Percentiles rank a stretch among this genome's conserved stretches.
Evolutionary conservation across 2,888 invertebrate genomes (phyloP).

Genomic region (Druceiella hillmani): DNA sequence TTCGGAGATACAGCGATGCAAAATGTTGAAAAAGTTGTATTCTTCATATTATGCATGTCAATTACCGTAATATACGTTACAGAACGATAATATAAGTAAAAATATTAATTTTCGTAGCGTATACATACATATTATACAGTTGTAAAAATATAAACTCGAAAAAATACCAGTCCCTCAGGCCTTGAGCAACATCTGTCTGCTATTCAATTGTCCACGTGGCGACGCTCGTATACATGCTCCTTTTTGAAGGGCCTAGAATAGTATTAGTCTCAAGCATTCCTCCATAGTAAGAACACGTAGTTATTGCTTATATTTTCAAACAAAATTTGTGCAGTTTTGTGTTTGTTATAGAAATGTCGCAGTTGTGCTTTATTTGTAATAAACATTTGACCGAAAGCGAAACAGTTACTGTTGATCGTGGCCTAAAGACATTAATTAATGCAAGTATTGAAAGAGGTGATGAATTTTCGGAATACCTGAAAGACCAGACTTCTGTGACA

Average conservation of each 20-base stretch:
- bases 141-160: constrained; percentile 6
- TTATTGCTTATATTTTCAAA: constrained; percentile 11
- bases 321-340: constrained; percentile 1
- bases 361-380: constrained; percentile 27
- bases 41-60: constrained; percentile 1
- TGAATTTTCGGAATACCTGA: constrained; percentile 25
- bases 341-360: constrained; percentile 18
- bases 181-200: constrained; percentile 10
- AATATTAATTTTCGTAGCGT: too few relatives aligned
- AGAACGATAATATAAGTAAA: constrained; percentile 3
- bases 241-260: constrained; percentile 4
- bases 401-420: constrained; percentile 27
- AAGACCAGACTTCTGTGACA: constrained; percentile 26
- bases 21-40: too few relatives aligned
- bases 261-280: constrained; percentile 8
- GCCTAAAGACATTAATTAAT: constrained; percentile 25
- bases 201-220: constrained; percentile 9
- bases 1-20: too few relatives aligned
- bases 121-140: constrained; percentile 2
- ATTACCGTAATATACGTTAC: constrained; percentile 5
- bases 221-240: constrained; percentile 10
- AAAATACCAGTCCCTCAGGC: constrained; percentile 9
- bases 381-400: constrained; percentile 27
- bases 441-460: constrained; percentile 26
- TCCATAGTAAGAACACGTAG: constrained; percentile 10